Evolutionary conservation across 2,888 invertebrate species (phyloP), one percentile per base, ranked within the genome.

Genomic region (Thymelicus sylvestris): DNA sequence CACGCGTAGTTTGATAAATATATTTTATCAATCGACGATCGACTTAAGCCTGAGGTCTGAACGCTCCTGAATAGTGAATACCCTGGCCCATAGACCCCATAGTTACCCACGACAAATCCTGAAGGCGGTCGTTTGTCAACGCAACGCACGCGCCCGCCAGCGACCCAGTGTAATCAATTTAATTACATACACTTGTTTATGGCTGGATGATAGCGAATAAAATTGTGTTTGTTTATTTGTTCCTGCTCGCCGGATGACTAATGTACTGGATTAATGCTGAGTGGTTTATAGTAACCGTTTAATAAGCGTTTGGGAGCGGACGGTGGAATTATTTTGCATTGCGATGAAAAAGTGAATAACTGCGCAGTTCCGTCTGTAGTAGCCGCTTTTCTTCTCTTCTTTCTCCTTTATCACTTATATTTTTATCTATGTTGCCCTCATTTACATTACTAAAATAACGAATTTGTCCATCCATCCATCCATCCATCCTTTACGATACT

Each of bases 181-280:
- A 71, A 71, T 71, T 71, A 66, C 62, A 71, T 41, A 55, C 71
- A 71, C 71, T 69, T 64, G 67, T 68, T 73, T 70, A 72, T 70
- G 38, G 66, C 63, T 66, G 24, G 60, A 65, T 74, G 72, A 73
- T 71, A 67, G 71, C 71, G 55, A 55, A 55, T 55, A 55, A 71
- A 67, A 71, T 67, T 67, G 66, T 71, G 62, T 66, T 71, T 71
- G 71, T 71, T 71, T 71, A 71, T 71, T 71, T 71, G 71, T 71
- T 67, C 48, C 60, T 71, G 66, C 55, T 61, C 59, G 47, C 48
- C 55, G 38, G 61, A 71, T 71, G 66, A 71, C 71, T 71, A 66
- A 71, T 71, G 71, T 7, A 59, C 66, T 24, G 39, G 71, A 71
- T 59, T 70, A 70, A 62, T 71, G 24, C 61, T 66, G 66, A 66